A percentile compares a stretch with the other conserved stretches of the same genome.
phyloP scores from a whole-genome alignment of 1,140 invertebrate species.

The Notospermus geniculatus region DNA sequence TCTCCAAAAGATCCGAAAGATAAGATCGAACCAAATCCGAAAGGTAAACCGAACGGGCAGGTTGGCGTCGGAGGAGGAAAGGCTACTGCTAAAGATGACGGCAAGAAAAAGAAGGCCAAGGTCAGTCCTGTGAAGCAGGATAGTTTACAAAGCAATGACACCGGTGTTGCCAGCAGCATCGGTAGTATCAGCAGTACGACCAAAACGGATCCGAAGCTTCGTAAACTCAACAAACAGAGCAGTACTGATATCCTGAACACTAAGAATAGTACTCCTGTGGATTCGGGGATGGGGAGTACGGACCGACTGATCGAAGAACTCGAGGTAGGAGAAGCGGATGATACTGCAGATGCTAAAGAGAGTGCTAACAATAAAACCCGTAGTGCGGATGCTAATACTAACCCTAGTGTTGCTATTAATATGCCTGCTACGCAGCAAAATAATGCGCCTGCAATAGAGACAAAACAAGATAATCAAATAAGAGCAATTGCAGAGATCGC shows the following conservation, averaged over 20 bases:
- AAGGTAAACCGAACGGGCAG: no score
- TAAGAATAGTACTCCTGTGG: background rate
- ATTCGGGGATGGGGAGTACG: slow-evolving; percentile 9
- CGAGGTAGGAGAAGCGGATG: background rate
- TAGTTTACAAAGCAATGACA: background rate
- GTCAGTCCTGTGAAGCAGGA: background rate
- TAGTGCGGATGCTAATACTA: no score
- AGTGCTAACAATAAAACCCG: no score
- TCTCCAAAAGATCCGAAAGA: no score
- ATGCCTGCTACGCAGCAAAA: no score
- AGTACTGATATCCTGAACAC: background rate
- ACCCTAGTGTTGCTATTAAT: no score
- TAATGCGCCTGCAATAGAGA: no score
- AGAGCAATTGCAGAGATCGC: no score
- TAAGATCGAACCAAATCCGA: no score
- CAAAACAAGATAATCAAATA: no score
- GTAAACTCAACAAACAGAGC: background rate
- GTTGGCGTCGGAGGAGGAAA: no score
- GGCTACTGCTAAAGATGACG: no score
- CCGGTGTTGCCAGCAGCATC: slow-evolving; percentile 5
- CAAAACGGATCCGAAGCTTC: background rate
- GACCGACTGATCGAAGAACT: slow-evolving; percentile 6
- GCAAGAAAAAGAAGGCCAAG: background rate
- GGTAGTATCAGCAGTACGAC: slow-evolving; percentile 2
- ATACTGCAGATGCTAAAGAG: background rate